Evolutionary conservation across 1,140 invertebrate genomes (phyloP), one percentile per base, ranked within the genome.

Genomic region (Thaumetopoea pityocampa): DNA sequence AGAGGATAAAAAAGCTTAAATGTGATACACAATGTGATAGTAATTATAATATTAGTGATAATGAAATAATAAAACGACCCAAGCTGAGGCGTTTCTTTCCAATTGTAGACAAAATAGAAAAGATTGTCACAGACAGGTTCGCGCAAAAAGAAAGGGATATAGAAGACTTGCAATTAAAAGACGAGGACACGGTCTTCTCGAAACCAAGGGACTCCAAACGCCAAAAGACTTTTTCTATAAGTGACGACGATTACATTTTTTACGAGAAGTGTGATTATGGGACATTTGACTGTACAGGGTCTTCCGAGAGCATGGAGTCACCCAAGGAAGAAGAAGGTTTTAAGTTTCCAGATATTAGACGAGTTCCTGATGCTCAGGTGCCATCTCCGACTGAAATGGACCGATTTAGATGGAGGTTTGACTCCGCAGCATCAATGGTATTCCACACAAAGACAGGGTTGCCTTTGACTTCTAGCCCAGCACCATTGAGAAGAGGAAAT

Each of bases 391-490:
- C 87, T 4, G 92, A 93, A 34, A 91, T 92, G 69, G 90, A 91
- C 26, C 86, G 89, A 36, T 95, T 95, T 60, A 81, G 91, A n/a
- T 89, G 90, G 59, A 89, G 91, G 11, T 83, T 96, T 41, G 92
- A 93, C 44, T 93, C 91, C 24, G 93, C 93, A 2, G 90, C 94
- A 1, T 93, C 90, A 0, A 92, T 95, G 91, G 91, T 96, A 16
- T 96, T 96, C 76, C 92, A 95, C 67, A 89, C 90, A 27, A 88
- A 91, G 59, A 95, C 93, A 5, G 93, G 93, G 1, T 80, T 96
- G 29, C 94, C 94, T 0, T 79, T 95, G n/a, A 94, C 93, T 1
- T 96, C 94, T 5, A 96, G 94, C 77, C 95, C 94, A 0, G 95
- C 94, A 6, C 95, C 94, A 1, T 73, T 95, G 3, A 67, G 92